These are phyloP conservation scores for Cyaniris semiargus DNA, from an alignment of 2,888 invertebrate genomes.

Conservation along the genomic window DNA sequence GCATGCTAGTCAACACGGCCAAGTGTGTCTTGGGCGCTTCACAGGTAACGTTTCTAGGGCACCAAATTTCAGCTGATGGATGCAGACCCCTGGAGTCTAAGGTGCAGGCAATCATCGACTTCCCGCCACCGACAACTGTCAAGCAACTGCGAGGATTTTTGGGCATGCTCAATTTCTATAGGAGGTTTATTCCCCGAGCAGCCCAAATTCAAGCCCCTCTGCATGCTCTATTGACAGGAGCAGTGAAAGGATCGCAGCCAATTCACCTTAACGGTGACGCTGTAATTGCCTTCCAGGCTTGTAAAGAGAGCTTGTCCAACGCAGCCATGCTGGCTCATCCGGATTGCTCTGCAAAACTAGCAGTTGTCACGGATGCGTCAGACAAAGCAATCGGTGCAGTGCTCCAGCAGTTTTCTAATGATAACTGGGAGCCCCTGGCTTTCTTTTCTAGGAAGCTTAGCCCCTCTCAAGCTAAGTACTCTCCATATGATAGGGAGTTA, in stretches of 20 bases:
- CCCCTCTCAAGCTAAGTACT: too few relatives aligned
- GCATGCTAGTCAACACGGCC: conserved; percentile 41
- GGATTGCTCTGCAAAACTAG: conserved; percentile 43
- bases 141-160: conserved; percentile 42
- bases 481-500: too few relatives aligned
- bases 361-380: conserved; percentile 49
- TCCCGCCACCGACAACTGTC: conserved; percentile 41
- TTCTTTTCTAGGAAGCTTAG: too few relatives aligned
- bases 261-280: conserved; percentile 33
- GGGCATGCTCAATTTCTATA: conserved; percentile 47
- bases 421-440: too few relatives aligned
- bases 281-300: neutral
- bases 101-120: conserved; percentile 44
- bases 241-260: conserved; percentile 46
- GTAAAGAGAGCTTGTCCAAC: conserved; percentile 1
- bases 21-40: conserved; percentile 44
- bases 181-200: conserved; percentile 50
- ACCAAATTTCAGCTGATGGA: conserved; percentile 41
- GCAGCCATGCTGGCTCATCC: conserved; percentile 35
- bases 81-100: conserved; percentile 48
- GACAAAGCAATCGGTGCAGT: too few relatives aligned
- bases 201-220: conserved; percentile 51
- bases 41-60: conserved; percentile 43
- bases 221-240: conserved; percentile 44
- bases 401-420: too few relatives aligned